Evolutionary conservation across 1,140 invertebrate genomes (phyloP).

Genomic region (Periplaneta americana): DNA sequence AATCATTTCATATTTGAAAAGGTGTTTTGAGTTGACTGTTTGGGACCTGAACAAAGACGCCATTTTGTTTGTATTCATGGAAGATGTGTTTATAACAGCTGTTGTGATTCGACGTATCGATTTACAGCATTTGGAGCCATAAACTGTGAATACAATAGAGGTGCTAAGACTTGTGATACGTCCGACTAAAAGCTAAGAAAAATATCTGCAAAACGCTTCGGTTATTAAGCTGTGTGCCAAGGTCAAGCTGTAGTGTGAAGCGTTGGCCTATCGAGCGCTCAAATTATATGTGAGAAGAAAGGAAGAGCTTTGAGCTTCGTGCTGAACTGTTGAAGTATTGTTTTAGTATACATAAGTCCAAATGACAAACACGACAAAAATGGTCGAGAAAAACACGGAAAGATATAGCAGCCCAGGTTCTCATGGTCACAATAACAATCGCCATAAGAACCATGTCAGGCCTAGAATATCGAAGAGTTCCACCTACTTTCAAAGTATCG

Average conservation of each 20-base stretch:
- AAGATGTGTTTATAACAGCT: background rate
- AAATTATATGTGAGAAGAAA: background rate
- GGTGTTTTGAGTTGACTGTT: background rate
- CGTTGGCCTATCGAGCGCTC: background rate
- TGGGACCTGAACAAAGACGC: background rate
- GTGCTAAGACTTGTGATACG: conserved; percentile 8
- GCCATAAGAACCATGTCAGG: conserved; percentile 4
- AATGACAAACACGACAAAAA: background rate
- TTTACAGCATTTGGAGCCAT: background rate
- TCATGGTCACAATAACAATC: conserved; percentile 2
- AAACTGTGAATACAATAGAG: background rate
- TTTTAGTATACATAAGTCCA: background rate
- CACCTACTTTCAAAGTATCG: conserved; percentile 2
- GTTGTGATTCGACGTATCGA: background rate
- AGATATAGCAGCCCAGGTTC: conserved; percentile 4
- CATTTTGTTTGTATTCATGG: conserved; percentile 9
- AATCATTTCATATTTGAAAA: background rate
- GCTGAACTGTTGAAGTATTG: background rate
- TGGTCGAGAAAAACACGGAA: conserved; percentile 9
- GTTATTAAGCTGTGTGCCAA: background rate
- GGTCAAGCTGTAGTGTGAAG: background rate
- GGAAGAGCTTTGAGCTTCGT: background rate
- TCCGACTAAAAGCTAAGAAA: background rate
- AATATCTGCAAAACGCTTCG: background rate
- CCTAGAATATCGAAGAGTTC: conserved; percentile 10